Conservation (phyloP, 1,140 invertebrate species). For the Anthonomus grandis region DNA sequence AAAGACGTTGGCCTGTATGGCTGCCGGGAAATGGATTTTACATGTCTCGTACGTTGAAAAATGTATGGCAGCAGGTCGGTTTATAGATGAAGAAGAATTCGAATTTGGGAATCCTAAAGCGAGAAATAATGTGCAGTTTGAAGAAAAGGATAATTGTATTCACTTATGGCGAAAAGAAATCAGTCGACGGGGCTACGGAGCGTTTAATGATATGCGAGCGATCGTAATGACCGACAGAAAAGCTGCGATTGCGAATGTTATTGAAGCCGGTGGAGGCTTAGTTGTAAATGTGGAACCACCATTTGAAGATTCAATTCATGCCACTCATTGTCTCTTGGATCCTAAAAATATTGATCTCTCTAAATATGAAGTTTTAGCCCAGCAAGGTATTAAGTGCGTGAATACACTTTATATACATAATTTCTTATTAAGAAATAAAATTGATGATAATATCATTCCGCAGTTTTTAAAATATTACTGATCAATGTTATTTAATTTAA, state of each 20-base stretch:
- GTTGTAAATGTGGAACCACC: conserved; percentile 55
- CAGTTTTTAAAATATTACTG: conserved; percentile 20
- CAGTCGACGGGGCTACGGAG: conserved; percentile 50
- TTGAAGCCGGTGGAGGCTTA: conserved; percentile 68
- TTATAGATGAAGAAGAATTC: conserved; percentile 71
- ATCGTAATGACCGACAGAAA: conserved; percentile 65
- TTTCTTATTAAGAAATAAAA: conserved; percentile 28
- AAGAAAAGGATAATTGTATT: conserved; percentile 41
- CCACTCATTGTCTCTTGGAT: conserved; percentile 44
- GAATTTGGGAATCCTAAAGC: conserved; percentile 73
- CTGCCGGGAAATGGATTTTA: conserved; percentile 83
- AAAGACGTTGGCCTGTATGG: conserved; percentile 79
- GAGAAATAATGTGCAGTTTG: conserved; percentile 44
- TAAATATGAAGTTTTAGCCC: conserved; percentile 34
- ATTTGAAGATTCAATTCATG: conserved; percentile 37
- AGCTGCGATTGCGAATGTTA: conserved; percentile 63
- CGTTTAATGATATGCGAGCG: conserved; percentile 66
- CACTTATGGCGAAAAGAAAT: conserved; percentile 63
- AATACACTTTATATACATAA: conserved; percentile 42
- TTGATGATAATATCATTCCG: conserved; percentile 14
- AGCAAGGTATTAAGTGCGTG: conserved; percentile 43
- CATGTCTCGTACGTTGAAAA: conserved; percentile 72
- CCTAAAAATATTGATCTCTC: conserved; percentile 31
- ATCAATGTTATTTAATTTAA: background rate
- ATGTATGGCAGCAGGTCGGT: conserved; percentile 59